phyloP scores from a whole-genome alignment of 2,797 vertebrate species.

The Pipistrellus pipistrellus region DNA sequence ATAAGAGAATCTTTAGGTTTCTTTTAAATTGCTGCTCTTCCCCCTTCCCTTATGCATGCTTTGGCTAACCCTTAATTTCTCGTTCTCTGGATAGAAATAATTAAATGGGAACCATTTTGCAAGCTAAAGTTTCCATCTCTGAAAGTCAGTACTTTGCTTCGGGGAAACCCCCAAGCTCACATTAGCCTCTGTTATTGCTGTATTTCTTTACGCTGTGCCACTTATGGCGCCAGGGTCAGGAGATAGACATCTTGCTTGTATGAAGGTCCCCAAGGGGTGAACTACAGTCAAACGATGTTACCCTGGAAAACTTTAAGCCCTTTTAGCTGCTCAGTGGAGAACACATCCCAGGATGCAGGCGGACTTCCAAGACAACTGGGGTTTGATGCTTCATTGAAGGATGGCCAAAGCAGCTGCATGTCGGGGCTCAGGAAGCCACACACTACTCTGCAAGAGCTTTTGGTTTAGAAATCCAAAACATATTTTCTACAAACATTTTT shows the following conservation, averaged over 20 bases:
- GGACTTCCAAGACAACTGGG: conserved; percentile 81
- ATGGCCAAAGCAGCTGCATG: conserved; percentile 76
- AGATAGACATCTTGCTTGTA: conserved; percentile 74
- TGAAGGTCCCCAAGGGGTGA: conserved; percentile 63
- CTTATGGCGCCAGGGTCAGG: conserved; percentile 47
- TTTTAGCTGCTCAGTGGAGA: conserved; percentile 73
- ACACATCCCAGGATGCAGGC: conserved; percentile 67
- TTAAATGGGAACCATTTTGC: neutral
- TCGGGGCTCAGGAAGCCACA: conserved; percentile 68
- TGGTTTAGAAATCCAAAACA: conserved; percentile 82
- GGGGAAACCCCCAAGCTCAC: conserved; percentile 9
- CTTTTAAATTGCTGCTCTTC: neutral
- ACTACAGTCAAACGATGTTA: conserved; percentile 68
- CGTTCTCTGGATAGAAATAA: conserved; percentile 35
- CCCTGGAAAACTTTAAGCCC: conserved; percentile 71
- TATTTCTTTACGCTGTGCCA: conserved; percentile 60
- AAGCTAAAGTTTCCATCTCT: conserved; percentile 14
- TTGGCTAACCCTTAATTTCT: neutral
- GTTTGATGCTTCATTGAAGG: conserved; percentile 81
- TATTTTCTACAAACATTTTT: conserved; percentile 80
- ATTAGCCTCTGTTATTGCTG: conserved; percentile 5
- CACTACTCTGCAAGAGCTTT: conserved; percentile 70
- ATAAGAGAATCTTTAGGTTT: neutral
- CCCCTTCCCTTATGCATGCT: neutral
- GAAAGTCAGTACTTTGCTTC: conserved; percentile 39